Evolutionary conservation across 2,888 invertebrate genomes (phyloP), one percentile per base, ranked within the genome.

Genomic region (Lingula anatina): DNA sequence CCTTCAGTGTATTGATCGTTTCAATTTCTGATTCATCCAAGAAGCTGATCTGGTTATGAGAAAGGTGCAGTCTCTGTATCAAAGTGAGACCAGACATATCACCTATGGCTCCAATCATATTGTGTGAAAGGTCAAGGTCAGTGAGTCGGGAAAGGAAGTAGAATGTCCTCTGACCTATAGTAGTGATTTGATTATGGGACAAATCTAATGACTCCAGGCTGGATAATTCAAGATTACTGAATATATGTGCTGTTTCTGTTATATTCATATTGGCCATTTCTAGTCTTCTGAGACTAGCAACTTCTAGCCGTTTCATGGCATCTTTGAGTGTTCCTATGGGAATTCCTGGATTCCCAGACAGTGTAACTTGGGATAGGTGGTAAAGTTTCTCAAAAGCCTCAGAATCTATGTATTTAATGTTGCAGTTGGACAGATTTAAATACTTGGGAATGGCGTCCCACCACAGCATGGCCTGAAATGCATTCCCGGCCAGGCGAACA

Each of bases 381-480:
- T 57, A 55, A n/a, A 63, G 46, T 18, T 51, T 39, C 5, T 39
- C 23, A 15, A 67, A 41, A 5, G 60, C 55, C 7, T 56, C 44
- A 1, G 53, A 42, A n/a, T 59, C 51, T n/a, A 68, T 50, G 40
- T 52, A 38, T 0, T 52, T 42, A 9, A 68, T 57, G 35, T 57
- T 56, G 50, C 65, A 64, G 49, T 57, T 46, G 28, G 64, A 58
- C 23, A 68, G 51, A 40, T 61, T 62, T n/a, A 68, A 41, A 21
- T 55, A 43, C 21, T 59, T 51, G 2, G 49, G 41, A 4, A 57
- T n/a, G 12, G 44, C 49, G 20, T 59, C 51, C 68, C 68, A 68
- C 31, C 45, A 41, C 23, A 40, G 46, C 0, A 59, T 50, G 12
- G 54, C 50, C 31, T 60, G 55, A 28, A 68, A 65, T 23, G 60